Evolutionary conservation across 2,797 vertebrate species (phyloP), one percentile per base, ranked within the genome.

Genomic region (Australoheros facetus): DNA sequence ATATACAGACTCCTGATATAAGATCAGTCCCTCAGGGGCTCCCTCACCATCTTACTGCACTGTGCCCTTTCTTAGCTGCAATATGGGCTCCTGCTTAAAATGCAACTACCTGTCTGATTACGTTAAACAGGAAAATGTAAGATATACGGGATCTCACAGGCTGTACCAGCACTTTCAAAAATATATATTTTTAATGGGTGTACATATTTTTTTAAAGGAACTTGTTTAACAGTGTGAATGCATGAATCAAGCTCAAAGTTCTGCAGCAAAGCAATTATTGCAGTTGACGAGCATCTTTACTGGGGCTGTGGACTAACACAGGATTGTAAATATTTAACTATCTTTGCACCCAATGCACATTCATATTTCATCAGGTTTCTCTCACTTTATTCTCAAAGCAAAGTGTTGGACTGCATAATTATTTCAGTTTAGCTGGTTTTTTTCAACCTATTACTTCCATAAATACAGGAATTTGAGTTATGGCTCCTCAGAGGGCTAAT

Each of bases 241-340:
- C 75, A 81, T 64, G 84, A 89, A 95, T 95, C 90, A 92, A 91
- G 88, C 76, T 88, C 89, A 93, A 95, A 93, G 86, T 94, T 95
- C 91, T 85, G 89, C 92, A 91, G 90, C 83, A 83, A 87, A 90
- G 93, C 86, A 95, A 95, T 96, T 95, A 96, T 95, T 93, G 91
- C 92, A 94, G 93, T 94, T 95, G 95, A 95, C 95, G 92, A 93
- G 94, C 91, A 93, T 95, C 89, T 95, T 95, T 95, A 95, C 95
- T 90, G 92, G 75, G 93, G 92, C 94, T 94, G 92, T 95, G 91
- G 94, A 95, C 95, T 89, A 95, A 96, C 95, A 95, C 90, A 88
- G 88, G 90, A 91, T 90, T 94, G 93, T 96, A 95, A 96, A 96
- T 96, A 96, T 96, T 96, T 96, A 95, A 96, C 93, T 84, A 94